Percentiles rank a stretch among this genome's conserved stretches.
phyloP scores from a whole-genome alignment of 2,113 vertebrate genomes.

The Ginglymostoma cirratum region DNA sequence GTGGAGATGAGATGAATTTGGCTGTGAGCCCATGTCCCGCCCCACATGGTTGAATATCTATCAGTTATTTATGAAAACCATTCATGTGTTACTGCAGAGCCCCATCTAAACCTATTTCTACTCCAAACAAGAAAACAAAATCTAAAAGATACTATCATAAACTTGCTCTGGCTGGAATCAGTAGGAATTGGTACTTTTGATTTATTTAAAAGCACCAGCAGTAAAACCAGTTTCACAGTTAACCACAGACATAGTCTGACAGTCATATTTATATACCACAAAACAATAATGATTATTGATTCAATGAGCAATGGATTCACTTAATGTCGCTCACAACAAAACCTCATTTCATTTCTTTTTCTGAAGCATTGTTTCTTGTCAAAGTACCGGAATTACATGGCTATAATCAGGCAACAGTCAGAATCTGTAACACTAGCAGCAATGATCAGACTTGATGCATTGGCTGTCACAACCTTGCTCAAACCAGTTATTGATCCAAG shows the following conservation, averaged over 20 bases:
- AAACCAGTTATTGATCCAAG: constrained; percentile 29
- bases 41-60: not conserved
- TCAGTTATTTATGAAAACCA: not conserved
- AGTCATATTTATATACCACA: constrained; percentile 37
- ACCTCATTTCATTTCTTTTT: constrained; percentile 37
- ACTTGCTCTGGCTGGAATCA: not conserved
- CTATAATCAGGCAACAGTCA: constrained; percentile 31
- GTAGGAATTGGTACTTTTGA: constrained; percentile 14
- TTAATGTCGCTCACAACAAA: constrained; percentile 37
- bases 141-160: not conserved
- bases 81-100: no score
- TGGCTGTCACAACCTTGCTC: constrained; percentile 34
- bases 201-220: constrained; percentile 31
- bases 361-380: constrained; percentile 37
- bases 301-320: constrained; percentile 34
- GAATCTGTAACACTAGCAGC: constrained; percentile 24
- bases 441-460: constrained; percentile 34
- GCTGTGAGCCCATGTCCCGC: not conserved
- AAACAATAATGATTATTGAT: constrained; percentile 38
- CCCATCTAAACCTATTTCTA: not conserved
- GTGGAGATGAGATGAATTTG: not conserved
- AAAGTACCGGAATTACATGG: constrained; percentile 32
- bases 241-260: constrained; percentile 25
- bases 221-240: constrained; percentile 18
- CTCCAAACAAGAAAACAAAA: not conserved